Evolutionary conservation across 1,140 invertebrate species (phyloP), one percentile per base, ranked within the genome.

Genomic region (Aphelenchoides avenae): DNA sequence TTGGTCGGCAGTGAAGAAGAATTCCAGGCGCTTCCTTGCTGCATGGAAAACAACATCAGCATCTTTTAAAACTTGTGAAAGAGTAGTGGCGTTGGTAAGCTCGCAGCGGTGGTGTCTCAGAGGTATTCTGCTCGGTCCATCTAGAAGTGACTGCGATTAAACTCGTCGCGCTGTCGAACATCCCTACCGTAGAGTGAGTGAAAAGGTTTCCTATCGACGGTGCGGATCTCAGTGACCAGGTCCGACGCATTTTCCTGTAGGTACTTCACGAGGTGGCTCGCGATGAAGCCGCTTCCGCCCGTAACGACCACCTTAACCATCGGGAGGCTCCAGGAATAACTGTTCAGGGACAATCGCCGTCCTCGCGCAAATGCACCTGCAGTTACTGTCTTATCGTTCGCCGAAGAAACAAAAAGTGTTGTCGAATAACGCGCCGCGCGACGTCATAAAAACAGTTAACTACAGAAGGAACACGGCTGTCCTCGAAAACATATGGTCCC

Each of bases 21-120:
- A 67, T 33, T 64, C 63, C 30, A 66, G 43, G 13, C 36, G 36
- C 41, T 60, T 56, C 7, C 63, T 39, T 15, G 61, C 61, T 54
- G 66, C 60, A 46, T 64, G 61, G 29, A 64, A 52, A n/a, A 64
- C 41, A 22, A 67, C 37, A n/a, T 57, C 20, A 13, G 43, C 43
- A 5, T 41, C 64, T n/a, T 50, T 6, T 20, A 64, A 30, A 4
- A 48, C 52, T 6, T 62, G 41, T 44, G 62, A 34, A 9, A 59
- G 6, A n/a, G 20, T 30, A 1, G 9, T 15, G 27, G 18, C 1
- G 24, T 68, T 47, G 7, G 31, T 22, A 24, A 64, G 24, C 56
- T 64, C 61, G 27, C 30, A 68, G 15, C 34, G 26, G 39, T 66
- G 52, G 34, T 64, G 61, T 6, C 39, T 40, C 7, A 66, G 13